phyloP scores from a whole-genome alignment of 2,113 vertebrate genomes.

The Burhinus oedicnemus region DNA sequence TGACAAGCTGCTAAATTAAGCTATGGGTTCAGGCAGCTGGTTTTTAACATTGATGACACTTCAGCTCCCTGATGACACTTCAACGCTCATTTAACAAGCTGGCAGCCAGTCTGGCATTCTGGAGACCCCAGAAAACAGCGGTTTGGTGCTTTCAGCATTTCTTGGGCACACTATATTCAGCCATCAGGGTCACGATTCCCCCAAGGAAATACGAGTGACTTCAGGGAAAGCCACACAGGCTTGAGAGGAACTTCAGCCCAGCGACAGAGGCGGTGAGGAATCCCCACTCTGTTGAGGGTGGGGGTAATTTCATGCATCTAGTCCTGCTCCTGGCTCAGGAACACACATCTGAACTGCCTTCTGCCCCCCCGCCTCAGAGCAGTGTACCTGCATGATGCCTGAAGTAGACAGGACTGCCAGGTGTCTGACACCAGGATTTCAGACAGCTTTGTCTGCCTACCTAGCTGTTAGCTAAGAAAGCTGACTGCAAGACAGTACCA shows the following conservation, averaged over 20 bases:
- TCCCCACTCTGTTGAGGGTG: rapidly evolving
- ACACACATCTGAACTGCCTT: background rate
- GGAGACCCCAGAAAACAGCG: background rate
- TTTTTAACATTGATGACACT: background rate
- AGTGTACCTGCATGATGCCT: background rate
- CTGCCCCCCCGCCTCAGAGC: background rate
- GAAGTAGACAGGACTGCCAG: background rate
- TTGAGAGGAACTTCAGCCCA: background rate
- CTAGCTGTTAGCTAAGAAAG: background rate
- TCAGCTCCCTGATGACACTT: background rate
- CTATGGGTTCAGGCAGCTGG: background rate
- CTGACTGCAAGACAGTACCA: background rate
- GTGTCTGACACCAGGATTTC: background rate
- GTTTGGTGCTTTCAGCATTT: background rate
- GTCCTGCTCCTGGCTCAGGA: background rate
- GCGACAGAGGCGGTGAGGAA: background rate
- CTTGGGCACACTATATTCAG: background rate
- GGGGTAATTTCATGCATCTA: background rate
- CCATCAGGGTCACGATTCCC: background rate
- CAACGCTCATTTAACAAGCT: background rate
- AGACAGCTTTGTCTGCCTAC: background rate
- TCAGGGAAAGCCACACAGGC: background rate
- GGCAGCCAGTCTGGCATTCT: background rate
- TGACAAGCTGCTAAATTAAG: background rate
- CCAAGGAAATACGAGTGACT: background rate